Percentiles rank a stretch among this genome's conserved stretches.
phyloP scores from a whole-genome alignment of 23 tunicate genomes.

The Trididemnum nubilum region DNA sequence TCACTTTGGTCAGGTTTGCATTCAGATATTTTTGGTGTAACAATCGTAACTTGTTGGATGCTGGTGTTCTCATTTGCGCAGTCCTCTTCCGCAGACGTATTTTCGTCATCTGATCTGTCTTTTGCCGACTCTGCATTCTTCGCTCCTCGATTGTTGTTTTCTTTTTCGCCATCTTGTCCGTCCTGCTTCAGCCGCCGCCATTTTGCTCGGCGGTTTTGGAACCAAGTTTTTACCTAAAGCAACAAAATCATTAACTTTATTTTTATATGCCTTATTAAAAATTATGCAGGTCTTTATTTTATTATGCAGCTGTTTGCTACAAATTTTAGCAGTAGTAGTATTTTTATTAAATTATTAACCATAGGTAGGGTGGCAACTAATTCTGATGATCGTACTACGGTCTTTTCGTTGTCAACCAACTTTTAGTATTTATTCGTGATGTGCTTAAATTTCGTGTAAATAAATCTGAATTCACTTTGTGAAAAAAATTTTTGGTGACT shows the following conservation, averaged over 20 bases:
- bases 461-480: no score
- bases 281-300: no score
- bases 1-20: conserved; percentile 1
- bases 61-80: conserved; percentile 7
- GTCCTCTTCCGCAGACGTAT: conserved; percentile 33
- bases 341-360: no score
- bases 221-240: conserved; percentile 92
- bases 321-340: no score
- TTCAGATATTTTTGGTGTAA: background rate
- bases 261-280: background rate
- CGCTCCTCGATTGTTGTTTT: conserved; percentile 7
- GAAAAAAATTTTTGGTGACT: no score
- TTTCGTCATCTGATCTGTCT: conserved; percentile 44
- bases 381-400: no score
- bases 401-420: no score
- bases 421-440: no score
- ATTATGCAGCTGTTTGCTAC: no score
- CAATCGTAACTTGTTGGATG: background rate
- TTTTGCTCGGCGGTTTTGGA: conserved; percentile 95
- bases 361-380: no score
- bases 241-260: conserved; percentile 2
- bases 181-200: conserved; percentile 92
- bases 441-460: no score
- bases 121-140: conserved; percentile 22
- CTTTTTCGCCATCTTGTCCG: conserved; percentile 52